A percentile compares a stretch with the other conserved stretches of the same genome.
Conservation (phyloP, 2,888 invertebrate species). For the Megalurothrips usitatus region DNA sequence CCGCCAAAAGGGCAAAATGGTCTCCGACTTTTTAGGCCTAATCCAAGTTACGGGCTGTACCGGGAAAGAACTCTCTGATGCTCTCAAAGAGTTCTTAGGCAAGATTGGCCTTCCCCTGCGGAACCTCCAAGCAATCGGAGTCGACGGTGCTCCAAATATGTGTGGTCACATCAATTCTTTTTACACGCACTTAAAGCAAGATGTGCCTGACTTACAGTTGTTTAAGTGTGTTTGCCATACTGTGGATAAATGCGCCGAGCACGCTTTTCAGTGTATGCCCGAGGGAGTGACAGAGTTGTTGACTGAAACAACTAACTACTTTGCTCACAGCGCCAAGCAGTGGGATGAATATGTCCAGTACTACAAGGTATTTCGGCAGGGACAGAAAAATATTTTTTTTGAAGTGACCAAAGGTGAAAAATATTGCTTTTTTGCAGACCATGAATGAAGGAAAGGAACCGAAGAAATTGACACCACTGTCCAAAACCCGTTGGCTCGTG, state of each 20-base stretch:
- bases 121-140: neutral
- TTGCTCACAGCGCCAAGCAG: neutral
- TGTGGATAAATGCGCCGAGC: neutral
- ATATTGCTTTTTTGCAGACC: neutral
- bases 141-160: neutral
- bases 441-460: neutral
- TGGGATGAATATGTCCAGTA: neutral
- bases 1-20: neutral
- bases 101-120: neutral
- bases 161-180: neutral
- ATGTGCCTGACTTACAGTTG: neutral
- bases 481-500: neutral
- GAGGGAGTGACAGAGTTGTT: neutral
- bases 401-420: neutral
- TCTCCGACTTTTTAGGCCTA: neutral
- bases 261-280: neutral
- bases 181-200: neutral
- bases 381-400: neutral
- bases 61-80: too few relatives aligned
- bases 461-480: neutral
- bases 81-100: neutral
- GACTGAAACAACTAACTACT: neutral
- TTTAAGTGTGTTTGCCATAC: neutral
- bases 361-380: neutral
- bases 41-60: neutral